A percentile compares a stretch with the other conserved stretches of the same genome.
These are phyloP conservation scores for Oppia nitens DNA, from an alignment of 1,140 invertebrate species.

Conservation along the genomic window DNA sequence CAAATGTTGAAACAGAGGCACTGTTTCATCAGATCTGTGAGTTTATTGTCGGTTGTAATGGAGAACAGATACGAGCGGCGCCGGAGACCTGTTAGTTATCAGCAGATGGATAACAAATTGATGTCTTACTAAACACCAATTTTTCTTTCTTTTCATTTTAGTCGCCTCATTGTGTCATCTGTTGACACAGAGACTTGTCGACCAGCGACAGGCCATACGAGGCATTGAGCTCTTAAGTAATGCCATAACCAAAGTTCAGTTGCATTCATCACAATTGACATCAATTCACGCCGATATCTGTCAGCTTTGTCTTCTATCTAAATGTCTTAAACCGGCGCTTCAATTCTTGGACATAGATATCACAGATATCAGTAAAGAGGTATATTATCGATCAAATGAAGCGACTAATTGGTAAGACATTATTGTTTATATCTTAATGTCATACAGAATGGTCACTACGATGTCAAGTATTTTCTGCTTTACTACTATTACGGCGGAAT, in stretches of 20 bases:
- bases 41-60: conserved; percentile 65
- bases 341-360: conserved; percentile 77
- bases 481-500: conserved; percentile 97
- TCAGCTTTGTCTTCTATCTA: conserved; percentile 72
- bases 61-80: conserved; percentile 65
- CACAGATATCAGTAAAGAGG: conserved; percentile 70
- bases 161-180: conserved; percentile 74
- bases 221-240: conserved; percentile 65
- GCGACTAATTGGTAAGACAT: background rate
- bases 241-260: conserved; percentile 74
- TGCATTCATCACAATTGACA: conserved; percentile 70
- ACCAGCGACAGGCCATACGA: conserved; percentile 48
- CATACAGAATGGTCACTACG: conserved; percentile 50
- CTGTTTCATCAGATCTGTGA: conserved; percentile 46
- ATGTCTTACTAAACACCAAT: background rate
- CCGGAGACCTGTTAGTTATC: conserved; percentile 62
- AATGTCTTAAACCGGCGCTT: conserved; percentile 78
- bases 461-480: conserved; percentile 76
- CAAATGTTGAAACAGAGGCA: conserved; percentile 28
- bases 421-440: background rate
- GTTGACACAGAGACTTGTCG: conserved; percentile 55
- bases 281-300: conserved; percentile 84
- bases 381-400: conserved; percentile 25
- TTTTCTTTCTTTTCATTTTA: conserved; percentile 31
- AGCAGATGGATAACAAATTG: conserved; percentile 4